Base-by-base conservation (phyloP, 1,140 invertebrate species). In the Aphelenchoides besseyi region DNA sequence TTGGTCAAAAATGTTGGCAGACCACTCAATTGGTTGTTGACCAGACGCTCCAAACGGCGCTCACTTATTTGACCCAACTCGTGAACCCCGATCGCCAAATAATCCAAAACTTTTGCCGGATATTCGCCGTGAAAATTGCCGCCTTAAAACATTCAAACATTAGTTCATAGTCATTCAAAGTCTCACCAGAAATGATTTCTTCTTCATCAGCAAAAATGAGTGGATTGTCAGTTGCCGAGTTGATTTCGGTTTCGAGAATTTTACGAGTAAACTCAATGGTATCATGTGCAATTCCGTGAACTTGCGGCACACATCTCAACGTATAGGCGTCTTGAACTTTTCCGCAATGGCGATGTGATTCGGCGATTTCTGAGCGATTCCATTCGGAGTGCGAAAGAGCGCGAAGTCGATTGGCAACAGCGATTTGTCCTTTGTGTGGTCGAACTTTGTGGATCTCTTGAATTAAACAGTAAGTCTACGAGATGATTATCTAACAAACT, bases 321-420 rank as follows among this genome's bases (percentile, higher is more conserved):
- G 90, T 91, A 83, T 91, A 91, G 0, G 90, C 89, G 84, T 91
- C 90, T 83, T 91, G 90, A 1, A 91, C 90, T 72, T 89, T 82
- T 78, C 90, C 87, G 80, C 90, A 91, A 77, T 90, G 89, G 41
- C 89, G 84, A 83, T 91, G 90, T 70, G 89, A 82, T 66, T 84
- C 81, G 78, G 90, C 89, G 75, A 91, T 90, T 85, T 90, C 89
- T 32, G 90, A 90, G 12, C 89, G 89, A 85, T 89, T 88, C 3
- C 87, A 88, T 28, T 89, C 88, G 0, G 90, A 91, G 82, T 90
- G 90, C 0, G 91, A 86, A 2, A 91, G 79, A 30, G 89, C 88
- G 37, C 90, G 82, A 9, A 91, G 82, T 69, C 89, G 77, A 68
- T 86, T 85, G 0, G 90, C 90, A 16, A 91, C 90, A 37, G 87